A percentile compares a stretch with the other conserved stretches of the same genome.
Evolutionary conservation across 1,140 invertebrate genomes (phyloP).

Genomic region (Monomorium pharaonis): DNA sequence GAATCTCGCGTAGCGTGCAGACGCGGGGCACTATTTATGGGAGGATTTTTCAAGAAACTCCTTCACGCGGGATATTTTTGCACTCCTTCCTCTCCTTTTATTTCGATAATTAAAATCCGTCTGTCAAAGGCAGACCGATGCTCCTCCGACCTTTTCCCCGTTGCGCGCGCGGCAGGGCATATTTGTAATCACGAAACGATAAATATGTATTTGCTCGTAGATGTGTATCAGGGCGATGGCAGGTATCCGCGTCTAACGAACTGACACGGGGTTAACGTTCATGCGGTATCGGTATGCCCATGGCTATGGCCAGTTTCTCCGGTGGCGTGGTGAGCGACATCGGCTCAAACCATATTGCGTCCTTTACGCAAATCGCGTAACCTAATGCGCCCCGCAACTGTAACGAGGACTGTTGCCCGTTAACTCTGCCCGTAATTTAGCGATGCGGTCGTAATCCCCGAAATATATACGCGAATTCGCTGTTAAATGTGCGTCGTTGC

Average conservation of each 20-base stretch:
- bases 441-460: slow-evolving; percentile 28
- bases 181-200: slow-evolving; percentile 49
- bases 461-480: slow-evolving; percentile 30
- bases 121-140: slow-evolving; percentile 10
- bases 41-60: slow-evolving; percentile 5
- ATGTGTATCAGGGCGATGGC: not conserved
- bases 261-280: slow-evolving; percentile 18
- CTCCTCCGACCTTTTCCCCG: not conserved
- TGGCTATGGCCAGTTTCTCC: slow-evolving; percentile 17
- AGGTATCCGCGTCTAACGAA: slow-evolving; percentile 43
- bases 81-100: not conserved
- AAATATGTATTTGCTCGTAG: slow-evolving; percentile 25
- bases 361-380: slow-evolving; percentile 51
- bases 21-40: slow-evolving; percentile 2
- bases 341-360: slow-evolving; percentile 31
- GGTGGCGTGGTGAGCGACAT: slow-evolving; percentile 11
- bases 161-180: not conserved
- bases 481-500: not conserved
- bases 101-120: slow-evolving; percentile 37
- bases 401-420: slow-evolving; percentile 50
- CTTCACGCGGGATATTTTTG: not conserved
- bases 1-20: slow-evolving; percentile 10
- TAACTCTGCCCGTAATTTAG: slow-evolving; percentile 43
- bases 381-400: slow-evolving; percentile 40
- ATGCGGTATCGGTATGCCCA: slow-evolving; percentile 6